Base-by-base conservation (phyloP, 64 coral and sea anemone genomes). In the Stylophora pistillata region DNA sequence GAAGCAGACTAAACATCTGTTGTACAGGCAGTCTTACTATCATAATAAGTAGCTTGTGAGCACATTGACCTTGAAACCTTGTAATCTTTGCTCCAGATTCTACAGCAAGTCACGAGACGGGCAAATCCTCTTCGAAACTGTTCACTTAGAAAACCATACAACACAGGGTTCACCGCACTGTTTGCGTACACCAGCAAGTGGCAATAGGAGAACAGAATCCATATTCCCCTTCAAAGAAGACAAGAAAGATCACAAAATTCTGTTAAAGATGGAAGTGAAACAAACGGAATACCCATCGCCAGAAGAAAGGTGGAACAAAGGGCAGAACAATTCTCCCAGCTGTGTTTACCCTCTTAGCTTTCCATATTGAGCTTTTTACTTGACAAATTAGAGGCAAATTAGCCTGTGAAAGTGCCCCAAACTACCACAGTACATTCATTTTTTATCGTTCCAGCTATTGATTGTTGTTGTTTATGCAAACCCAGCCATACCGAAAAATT, bases 121-220 rank as follows among this genome's bases (percentile, higher is more conserved):
- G 63, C 85, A 30, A 96, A 96, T 15, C 95, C 95, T 57, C 82
- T 81, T 16, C 91, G 76, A 79, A 96, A 96, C 75, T 96, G 95
- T 64, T 86, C 85, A 69, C 95, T 93, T 34, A 96, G 74, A 77
- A 96, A 93, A 6, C 86, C 86, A 77, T 96, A 96, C 47, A 96
- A 77, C 9, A 96, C 93, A 11, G 95, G 95, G 34, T 96, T 96
- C 5, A 89, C 89, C 2, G 82, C 90, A 58, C 95, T 96, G 32
- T 96, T 96, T 3, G 87, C 71, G 53, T 93, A 96, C 74, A 96
- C 88, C 13, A 96, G 15, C 16, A 96, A 87, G n/a, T 93, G 91
- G 26, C 91, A 87, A 64, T 92, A 96, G 4, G 95, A 96, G 60
- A 93, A 55, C 66, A 96, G 65, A 15, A 96, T 81, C 91, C 91